phyloP scores from a whole-genome alignment of 2,113 vertebrate species.

The Pluvianellus socialis region DNA sequence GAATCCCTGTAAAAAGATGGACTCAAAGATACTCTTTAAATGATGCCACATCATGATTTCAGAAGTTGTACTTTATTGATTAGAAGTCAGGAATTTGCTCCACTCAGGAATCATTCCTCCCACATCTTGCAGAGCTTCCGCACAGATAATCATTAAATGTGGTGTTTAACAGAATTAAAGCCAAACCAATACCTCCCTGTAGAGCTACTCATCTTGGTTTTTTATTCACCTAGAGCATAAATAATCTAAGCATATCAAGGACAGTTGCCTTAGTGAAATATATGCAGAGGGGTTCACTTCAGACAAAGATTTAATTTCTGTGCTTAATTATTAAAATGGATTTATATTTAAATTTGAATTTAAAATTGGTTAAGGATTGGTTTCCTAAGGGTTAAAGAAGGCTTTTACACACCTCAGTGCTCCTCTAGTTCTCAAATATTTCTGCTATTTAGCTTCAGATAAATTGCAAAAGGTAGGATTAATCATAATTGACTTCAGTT shows the following conservation, averaged over 20 bases:
- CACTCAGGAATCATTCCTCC: not conserved
- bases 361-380: no score
- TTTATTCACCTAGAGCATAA: not conserved
- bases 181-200: not conserved
- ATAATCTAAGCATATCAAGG: not conserved
- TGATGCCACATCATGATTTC: not conserved
- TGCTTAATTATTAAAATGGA: not conserved
- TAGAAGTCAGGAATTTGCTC: not conserved
- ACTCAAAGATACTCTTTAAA: not conserved
- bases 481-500: not conserved
- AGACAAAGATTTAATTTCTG: not conserved
- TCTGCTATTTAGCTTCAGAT: not conserved
- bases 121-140: not conserved
- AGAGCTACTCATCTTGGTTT: not conserved
- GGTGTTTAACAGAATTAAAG: not conserved
- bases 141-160: not conserved
- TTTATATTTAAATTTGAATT: not conserved
- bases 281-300: not conserved
- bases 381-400: not conserved
- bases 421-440: not conserved
- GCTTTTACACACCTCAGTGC: not conserved
- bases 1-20: not conserved
- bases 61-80: not conserved
- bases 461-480: not conserved
- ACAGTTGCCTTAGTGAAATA: not conserved